A percentile compares a stretch with the other conserved stretches of the same genome.
These are phyloP conservation scores for Ganaspis sp. DNA, from an alignment of 1,140 invertebrate genomes.

Conservation along the genomic window DNA sequence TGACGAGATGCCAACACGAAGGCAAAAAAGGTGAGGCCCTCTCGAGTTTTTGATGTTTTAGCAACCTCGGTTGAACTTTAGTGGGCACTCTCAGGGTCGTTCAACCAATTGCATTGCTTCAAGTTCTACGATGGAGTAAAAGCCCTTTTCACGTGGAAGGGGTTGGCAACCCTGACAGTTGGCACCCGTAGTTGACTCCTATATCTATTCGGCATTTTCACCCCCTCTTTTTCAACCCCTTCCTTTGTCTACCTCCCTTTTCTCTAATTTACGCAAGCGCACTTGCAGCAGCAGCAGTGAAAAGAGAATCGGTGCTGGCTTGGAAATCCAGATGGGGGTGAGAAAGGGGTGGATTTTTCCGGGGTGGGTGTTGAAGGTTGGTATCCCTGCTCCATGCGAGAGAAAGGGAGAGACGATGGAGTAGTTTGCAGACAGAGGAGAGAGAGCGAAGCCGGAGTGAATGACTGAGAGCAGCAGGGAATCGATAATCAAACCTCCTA, in stretches of 20 bases:
- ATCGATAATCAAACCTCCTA: conserved; percentile 72
- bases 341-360: conserved; percentile 9
- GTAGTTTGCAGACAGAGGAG: conserved; percentile 40
- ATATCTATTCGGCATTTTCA: not conserved
- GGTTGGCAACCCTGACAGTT: conserved; percentile 52
- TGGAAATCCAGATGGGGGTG: conserved; percentile 2
- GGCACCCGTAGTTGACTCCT: not conserved
- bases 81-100: conserved; percentile 20
- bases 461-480: conserved; percentile 67
- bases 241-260: conserved; percentile 31
- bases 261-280: conserved; percentile 12
- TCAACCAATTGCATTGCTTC: conserved; percentile 26
- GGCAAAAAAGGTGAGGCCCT: not conserved
- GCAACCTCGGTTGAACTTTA: conserved; percentile 19
- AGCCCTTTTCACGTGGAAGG: conserved; percentile 26
- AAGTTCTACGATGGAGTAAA: conserved; percentile 11
- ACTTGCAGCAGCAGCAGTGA: conserved; percentile 14
- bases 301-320: conserved; percentile 38
- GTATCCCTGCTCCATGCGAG: not conserved
- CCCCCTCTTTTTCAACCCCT: conserved; percentile 11
- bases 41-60: conserved; percentile 21
- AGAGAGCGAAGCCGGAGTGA: conserved; percentile 56
- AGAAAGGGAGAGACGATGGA: conserved; percentile 36
- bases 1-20: not conserved
- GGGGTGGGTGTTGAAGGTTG: not conserved